Base-by-base conservation (phyloP, 2,888 invertebrate species). In the Molanna angustata region DNA sequence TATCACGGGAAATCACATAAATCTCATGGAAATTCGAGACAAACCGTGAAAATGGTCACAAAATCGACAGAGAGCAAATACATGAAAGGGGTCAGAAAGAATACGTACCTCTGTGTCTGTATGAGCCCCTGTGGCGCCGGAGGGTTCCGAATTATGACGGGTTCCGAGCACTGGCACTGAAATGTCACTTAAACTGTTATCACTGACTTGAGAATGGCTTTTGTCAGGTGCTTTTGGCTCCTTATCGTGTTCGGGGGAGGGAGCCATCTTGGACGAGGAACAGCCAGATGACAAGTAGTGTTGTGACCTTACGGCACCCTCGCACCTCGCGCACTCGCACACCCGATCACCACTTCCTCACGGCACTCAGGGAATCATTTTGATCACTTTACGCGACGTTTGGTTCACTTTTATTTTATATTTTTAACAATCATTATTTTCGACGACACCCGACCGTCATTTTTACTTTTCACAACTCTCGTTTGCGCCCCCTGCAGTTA, bases 151-250 rank as follows among this genome's bases (percentile, higher is more conserved):
- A 67, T 69, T 70, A 50, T 63, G 65, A 64, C 69, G 69, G 63
- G 72, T 70, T 61, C 77, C 77, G 62, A 69, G 69, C 61, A 69
- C 64, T 63, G 68, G 64, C 64, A 69, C 71, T 61, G 71, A 72
- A 63, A 73, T 68, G 61, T 71, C 68, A 68, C 74, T 78, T 51
- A 74, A 69, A 66, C 79, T 79, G 63, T 80, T 74, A 63, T 66
- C 68, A 59, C 68, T 65, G 62, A 68, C 67, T 64, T 65, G 69
- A 64, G 70, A 67, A 61, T 67, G 67, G 72, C 70, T 72, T 82
- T 85, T 85, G 74, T 86, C 85, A 65, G 85, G 85, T 68, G 85
- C 84, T 76, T 86, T 85, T 61, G 85, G 84, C 79, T 85, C 83
- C 76, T 80, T 83, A 76, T 84, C 84, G 76, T 85, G 82, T 73